Evolutionary conservation across 1,140 invertebrate species (phyloP), one percentile per base, ranked within the genome.

Genomic region (Dendroctonus valens): DNA sequence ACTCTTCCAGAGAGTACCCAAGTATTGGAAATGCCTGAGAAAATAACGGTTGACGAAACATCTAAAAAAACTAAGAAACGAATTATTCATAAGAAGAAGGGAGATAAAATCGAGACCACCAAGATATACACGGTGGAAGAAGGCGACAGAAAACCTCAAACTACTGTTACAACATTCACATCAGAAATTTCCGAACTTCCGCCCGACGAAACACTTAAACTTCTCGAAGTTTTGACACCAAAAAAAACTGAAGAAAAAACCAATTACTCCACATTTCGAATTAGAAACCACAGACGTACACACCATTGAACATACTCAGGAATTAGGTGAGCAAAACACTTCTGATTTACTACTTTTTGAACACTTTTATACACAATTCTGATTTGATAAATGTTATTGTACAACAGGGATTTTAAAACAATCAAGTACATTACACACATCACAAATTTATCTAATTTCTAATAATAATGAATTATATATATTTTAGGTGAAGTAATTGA

Each of bases 11-110:
- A 67, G 5, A 38, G 3, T 53, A 60, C 15, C 41, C 57, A 69
- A 66, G 68, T 66, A 62, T 42, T 59, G 41, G 55, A 70, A 64
- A 48, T 69, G 38, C 73, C 79, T 62, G 61, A 73, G 41, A 62
- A 67, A 48, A 68, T 70, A 61, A 62, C 70, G 15, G 73, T 78
- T 6, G 72, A 80, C 15, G 74, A 73, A 48, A 72, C 61, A 14
- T 70, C 64, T 52, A 76, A 69, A 59, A 65, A 67, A 42, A 55
- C 72, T 0, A 74, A 68, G 57, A 76, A 71, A 57, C 42, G 63
- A 9, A 54, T 70, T 7, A 73, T 74, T 44, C 73, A 71, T 26
- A 76, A 74, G 61, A 67, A 61, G 12, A 69, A 71, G 50, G 74
- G 68, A 12, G 70, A 61, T 12, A 74, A 72, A 63, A 40, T 70